Base-by-base conservation (phyloP, 2,888 invertebrate genomes). In the Malacosoma neustria region DNA sequence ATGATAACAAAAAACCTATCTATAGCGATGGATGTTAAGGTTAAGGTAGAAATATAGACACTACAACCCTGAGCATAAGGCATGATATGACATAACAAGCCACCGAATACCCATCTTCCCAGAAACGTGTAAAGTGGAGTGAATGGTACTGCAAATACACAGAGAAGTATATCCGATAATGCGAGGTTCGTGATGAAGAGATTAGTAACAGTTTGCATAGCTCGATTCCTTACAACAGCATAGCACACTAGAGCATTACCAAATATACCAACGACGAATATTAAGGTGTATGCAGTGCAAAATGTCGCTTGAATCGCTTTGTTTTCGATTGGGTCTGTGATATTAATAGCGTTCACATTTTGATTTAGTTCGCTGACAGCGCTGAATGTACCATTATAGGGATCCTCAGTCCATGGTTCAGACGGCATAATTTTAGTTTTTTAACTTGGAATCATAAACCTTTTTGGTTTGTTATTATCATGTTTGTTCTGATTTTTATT, bases 201-300 rank as follows among this genome's bases (percentile, higher is more conserved):
- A 79, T 97, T 96, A 45, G 96, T 97, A 47, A 96, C 96, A 0
- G 95, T 95, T 79, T 95, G 96, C 96, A 97, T 96, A 43, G 92
- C 90, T 56, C 91, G 90, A 71, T 95, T 96, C 33, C 93, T 88
- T 41, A 91, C 89, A 7, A 97, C 96, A 5, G 95, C 95, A 69
- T 92, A 95, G 57, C 94, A 93, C 35, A 96, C 96, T 37, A 96
- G 79, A n/a, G 90, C 89, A 62, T 95, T 95, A 1, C 95, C 95
- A 55, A 91, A 91, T 22, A 94, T 82, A 2, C 96, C 96, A 13
- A 94, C 84, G 4, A 92, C 77, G 64, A 96, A 96, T 49, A 97
- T 94, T 14, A 90, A 81, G 2, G 89, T 87, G 72, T 97, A 97
- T 31, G 93, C 85, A 38, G 91, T 80, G 57, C 91, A 92, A 66